Conservation (phyloP, 2,888 invertebrate genomes). For the Coenonympha glycerion region DNA sequence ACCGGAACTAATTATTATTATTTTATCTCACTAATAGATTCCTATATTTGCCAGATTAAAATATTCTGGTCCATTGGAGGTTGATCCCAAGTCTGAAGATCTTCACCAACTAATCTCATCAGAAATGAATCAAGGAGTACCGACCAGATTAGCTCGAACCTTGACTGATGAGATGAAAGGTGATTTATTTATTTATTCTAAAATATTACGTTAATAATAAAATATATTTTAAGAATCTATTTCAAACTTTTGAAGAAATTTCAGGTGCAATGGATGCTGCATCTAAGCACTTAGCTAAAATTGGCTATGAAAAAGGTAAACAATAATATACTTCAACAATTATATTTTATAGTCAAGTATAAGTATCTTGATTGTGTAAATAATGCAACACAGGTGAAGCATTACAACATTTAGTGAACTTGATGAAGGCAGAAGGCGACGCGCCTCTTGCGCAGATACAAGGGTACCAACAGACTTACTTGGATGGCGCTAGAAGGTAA, state of each 20-base stretch:
- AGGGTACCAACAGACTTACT: slow-evolving; percentile 48
- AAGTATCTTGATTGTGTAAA: background rate
- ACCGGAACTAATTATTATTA: too few relatives aligned
- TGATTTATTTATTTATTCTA: slow-evolving; percentile 22
- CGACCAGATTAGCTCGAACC: slow-evolving; percentile 38
- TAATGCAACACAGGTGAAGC: slow-evolving; percentile 40
- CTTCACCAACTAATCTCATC: slow-evolving; percentile 39
- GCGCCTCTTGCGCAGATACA: slow-evolving; percentile 42
- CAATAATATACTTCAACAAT: background rate
- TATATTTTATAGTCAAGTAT: background rate
- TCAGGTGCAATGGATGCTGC: slow-evolving; percentile 46
- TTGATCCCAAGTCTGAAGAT: slow-evolving; percentile 34
- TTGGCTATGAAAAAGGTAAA: slow-evolving; percentile 48
- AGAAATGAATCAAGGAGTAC: slow-evolving; percentile 45
- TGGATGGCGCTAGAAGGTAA: slow-evolving; percentile 49
- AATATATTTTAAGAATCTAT: too few relatives aligned
- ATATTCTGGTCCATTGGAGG: slow-evolving; percentile 40
- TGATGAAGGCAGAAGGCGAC: slow-evolving; percentile 50
- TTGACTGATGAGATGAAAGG: slow-evolving; percentile 37
- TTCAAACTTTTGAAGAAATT: slow-evolving; percentile 13
- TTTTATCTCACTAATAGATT: background rate
- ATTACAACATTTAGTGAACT: slow-evolving; percentile 40
- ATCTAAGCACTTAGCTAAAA: slow-evolving; percentile 47
- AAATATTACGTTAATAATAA: background rate
- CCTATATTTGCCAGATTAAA: slow-evolving; percentile 36